A percentile compares a stretch with the other conserved stretches of the same genome.
Conservation (phyloP, 2,888 invertebrate genomes). For the Cinara cedri region DNA sequence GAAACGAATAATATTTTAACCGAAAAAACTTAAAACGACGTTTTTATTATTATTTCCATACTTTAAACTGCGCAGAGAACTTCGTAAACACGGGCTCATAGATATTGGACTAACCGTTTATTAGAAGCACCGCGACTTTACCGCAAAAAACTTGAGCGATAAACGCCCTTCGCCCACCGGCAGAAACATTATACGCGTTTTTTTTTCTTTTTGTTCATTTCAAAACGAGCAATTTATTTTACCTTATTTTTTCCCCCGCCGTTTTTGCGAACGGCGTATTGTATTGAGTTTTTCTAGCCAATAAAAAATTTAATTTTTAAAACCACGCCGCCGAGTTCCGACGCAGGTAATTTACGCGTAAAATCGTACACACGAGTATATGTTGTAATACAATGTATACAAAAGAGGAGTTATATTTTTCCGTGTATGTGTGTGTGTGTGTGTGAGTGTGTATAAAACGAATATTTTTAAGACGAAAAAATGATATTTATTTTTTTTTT, state of each 20-base stretch:
- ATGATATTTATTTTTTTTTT: no score
- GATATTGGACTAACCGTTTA: conserved; percentile 54
- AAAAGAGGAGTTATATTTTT: no score
- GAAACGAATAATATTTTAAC: not conserved
- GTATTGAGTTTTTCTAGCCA: not conserved
- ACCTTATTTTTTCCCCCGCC: conserved; percentile 6
- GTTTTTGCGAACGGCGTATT: not conserved
- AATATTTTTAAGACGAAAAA: no score
- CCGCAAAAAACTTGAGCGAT: conserved; percentile 44
- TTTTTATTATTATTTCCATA: conserved; percentile 20
- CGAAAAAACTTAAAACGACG: conserved; percentile 23
- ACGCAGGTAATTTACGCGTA: not conserved
- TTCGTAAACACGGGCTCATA: conserved; percentile 30
- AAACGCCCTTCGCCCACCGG: conserved; percentile 28
- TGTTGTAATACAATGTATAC: no score
- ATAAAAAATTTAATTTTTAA: conserved; percentile 29
- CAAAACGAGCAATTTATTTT: conserved; percentile 49
- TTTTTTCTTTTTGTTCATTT: no score
- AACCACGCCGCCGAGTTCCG: not conserved
- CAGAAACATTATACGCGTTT: conserved; percentile 29
- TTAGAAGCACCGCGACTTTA: conserved; percentile 47
- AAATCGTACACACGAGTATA: conserved; percentile 11
- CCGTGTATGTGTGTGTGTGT: no score
- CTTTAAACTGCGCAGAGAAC: conserved; percentile 17
- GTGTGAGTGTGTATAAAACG: no score